These are phyloP conservation scores for Sitta carolinensis DNA, from an alignment of 2,797 vertebrate species.

Conservation along the genomic window DNA sequence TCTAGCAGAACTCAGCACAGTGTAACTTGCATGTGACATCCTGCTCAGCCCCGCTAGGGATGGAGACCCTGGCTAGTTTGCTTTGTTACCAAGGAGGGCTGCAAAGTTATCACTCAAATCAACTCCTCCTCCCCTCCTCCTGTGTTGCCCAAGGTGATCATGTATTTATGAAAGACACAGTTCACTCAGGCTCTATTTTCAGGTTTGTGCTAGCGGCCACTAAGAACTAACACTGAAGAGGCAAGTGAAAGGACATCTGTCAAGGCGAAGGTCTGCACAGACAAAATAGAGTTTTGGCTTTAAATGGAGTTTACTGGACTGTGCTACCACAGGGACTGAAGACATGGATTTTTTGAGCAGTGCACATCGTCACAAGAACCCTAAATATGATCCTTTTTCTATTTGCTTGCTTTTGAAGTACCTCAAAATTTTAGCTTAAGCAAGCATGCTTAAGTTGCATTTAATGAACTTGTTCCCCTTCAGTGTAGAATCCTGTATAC, in stretches of 20 bases:
- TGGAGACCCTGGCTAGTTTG: neutral
- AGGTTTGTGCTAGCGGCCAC: neutral
- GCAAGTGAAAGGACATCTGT: neutral
- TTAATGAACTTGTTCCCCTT: neutral
- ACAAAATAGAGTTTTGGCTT: neutral
- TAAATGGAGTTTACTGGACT: neutral
- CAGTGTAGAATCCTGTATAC: accelerated
- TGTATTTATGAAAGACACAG: neutral
- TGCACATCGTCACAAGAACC: neutral
- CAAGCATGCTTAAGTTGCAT: neutral
- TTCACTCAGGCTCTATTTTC: neutral
- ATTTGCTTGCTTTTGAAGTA: neutral
- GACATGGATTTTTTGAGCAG: neutral
- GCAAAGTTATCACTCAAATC: neutral
- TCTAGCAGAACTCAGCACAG: neutral
- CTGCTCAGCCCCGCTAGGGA: neutral
- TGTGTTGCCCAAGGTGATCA: neutral
- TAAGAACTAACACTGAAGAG: neutral
- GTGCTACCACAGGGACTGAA: neutral
- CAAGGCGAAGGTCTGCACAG: neutral
- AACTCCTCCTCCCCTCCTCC: neutral
- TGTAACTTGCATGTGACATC: accelerated
- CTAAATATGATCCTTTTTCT: neutral
- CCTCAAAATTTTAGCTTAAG: neutral
- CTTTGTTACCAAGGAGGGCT: neutral